phyloP scores from a whole-genome alignment of 1,140 invertebrate species.

The Zaprionus kolodkinae region DNA sequence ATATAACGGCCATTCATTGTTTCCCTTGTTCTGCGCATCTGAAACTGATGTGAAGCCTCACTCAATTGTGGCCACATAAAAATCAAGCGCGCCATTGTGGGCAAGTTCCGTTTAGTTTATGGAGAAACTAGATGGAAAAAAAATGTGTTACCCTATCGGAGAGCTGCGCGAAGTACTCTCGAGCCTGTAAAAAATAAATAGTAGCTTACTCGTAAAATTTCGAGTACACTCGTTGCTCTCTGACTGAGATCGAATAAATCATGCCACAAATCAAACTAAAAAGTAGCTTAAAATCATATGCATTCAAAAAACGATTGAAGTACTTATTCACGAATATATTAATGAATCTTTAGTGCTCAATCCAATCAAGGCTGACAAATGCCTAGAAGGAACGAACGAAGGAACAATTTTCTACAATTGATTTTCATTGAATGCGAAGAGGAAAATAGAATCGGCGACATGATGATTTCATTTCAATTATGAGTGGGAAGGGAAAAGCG shows the following conservation, averaged over 20 bases:
- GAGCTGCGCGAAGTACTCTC: no score
- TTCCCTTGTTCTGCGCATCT: not conserved
- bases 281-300: not conserved
- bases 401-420: slow-evolving; percentile 41
- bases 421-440: slow-evolving; percentile 35
- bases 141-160: not conserved
- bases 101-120: not conserved
- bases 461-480: slow-evolving; percentile 28
- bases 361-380: not conserved
- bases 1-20: not conserved
- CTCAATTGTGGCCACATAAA: not conserved
- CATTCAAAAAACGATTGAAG: not conserved
- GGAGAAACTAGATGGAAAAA: not conserved
- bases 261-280: not conserved
- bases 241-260: not conserved
- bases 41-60: not conserved
- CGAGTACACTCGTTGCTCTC: no score
- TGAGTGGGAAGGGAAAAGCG: not conserved
- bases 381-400: slow-evolving; percentile 10
- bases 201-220: no score
- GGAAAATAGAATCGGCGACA: slow-evolving; percentile 32
- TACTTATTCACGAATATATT: not conserved
- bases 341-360: not conserved
- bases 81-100: not conserved
- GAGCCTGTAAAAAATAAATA: no score